These are phyloP conservation scores for Semnopithecus entellus DNA, from an alignment of 2,113 vertebrate genomes.

Conservation along the genomic window DNA sequence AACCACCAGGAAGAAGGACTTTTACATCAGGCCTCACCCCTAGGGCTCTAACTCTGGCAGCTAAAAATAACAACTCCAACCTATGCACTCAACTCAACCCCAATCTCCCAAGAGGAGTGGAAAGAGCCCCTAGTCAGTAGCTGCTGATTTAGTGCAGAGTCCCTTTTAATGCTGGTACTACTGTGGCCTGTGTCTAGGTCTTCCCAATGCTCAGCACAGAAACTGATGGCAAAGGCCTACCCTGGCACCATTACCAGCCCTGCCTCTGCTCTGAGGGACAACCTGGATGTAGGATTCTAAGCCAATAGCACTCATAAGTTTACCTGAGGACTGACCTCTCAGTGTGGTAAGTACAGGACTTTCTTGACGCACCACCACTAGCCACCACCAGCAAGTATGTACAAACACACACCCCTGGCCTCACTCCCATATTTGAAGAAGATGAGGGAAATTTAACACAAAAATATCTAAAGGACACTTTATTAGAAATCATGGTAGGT, in stretches of 20 bases:
- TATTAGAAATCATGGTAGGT: background rate
- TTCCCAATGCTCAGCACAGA: background rate
- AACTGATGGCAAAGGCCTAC: background rate
- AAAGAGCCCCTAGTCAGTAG: background rate
- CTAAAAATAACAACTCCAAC: background rate
- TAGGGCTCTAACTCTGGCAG: background rate
- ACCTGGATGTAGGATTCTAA: background rate
- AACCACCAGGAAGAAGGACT: background rate
- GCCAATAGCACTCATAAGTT: background rate
- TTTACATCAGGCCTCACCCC: background rate
- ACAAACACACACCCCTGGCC: background rate
- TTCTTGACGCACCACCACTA: background rate
- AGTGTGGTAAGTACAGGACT: background rate
- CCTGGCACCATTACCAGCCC: background rate
- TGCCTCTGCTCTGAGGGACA: background rate
- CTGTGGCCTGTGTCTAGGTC: background rate
- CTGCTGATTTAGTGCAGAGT: background rate
- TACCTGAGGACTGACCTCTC: background rate
- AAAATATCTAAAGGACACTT: background rate
- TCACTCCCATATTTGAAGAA: background rate
- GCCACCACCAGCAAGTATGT: background rate
- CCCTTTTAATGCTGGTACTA: background rate
- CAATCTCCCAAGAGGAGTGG: background rate
- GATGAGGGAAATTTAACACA: constrained; percentile 4
- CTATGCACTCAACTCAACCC: background rate